Conservation (phyloP, 2,888 invertebrate genomes). For the Sesia bembeciformis region DNA sequence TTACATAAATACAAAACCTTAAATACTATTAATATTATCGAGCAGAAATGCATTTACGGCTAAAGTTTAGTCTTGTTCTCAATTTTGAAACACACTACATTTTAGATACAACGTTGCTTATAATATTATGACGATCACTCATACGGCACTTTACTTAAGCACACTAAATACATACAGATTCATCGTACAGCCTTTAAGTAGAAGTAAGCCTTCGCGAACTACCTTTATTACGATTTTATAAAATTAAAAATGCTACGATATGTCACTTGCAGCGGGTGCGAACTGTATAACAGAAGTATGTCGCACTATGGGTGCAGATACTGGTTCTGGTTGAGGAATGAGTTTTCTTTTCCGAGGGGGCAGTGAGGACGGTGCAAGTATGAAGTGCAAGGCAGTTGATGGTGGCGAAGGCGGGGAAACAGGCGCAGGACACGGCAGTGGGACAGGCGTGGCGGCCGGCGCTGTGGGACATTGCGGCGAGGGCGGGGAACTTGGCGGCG, state of each 20-base stretch:
- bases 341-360: slow-evolving; percentile 88
- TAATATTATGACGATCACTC: neutral
- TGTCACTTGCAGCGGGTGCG: slow-evolving; percentile 79
- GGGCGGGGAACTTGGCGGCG: slow-evolving; percentile 74
- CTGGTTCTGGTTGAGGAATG: slow-evolving; percentile 77
- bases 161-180: slow-evolving; percentile 13
- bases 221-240: neutral
- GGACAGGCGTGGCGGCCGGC: slow-evolving; percentile 38
- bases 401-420: slow-evolving; percentile 68
- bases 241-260: slow-evolving; percentile 21
- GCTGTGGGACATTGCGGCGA: slow-evolving; percentile 56
- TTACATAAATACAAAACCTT: slow-evolving; percentile 29
- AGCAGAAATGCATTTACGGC: slow-evolving; percentile 32
- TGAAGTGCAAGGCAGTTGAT: slow-evolving; percentile 32
- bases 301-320: slow-evolving; percentile 45
- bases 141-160: neutral
- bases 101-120: neutral
- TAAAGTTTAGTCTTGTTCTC: slow-evolving; percentile 41
- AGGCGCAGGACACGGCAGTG: slow-evolving; percentile 60
- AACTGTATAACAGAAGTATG: slow-evolving; percentile 88
- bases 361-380: slow-evolving; percentile 68
- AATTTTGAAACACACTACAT: slow-evolving; percentile 12
- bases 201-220: neutral
- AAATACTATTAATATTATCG: slow-evolving; percentile 24
- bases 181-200: neutral